Base-by-base conservation (phyloP, 2,888 invertebrate genomes). In the Tholera decimalis region DNA sequence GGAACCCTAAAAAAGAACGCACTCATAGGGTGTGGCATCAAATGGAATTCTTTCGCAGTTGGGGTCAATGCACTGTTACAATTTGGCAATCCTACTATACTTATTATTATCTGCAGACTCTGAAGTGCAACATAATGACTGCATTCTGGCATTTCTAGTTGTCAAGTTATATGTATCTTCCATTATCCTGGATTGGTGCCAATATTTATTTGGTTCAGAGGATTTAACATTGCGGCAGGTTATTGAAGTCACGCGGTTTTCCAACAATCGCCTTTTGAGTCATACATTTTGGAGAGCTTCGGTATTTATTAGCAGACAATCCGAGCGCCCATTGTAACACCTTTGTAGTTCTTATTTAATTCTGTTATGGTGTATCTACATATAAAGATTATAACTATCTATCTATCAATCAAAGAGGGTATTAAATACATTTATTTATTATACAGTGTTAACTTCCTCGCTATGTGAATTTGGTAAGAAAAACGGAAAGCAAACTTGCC, bases 221-320 rank as follows among this genome's bases (percentile, higher is more conserved):
- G 18, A 44, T 43, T 51, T 55, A 49, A 8, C 1, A 46, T 59
- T 77, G 35, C 8, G 73, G 65, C 49, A 77, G 72, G 60, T 71
- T 51, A 54, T 33, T 18, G 13, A 18, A 43, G 51, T 20, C 50
- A 37, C 13, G 9, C 44, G 24, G 15, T 57, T 44, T 6, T 26
- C 13, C 26, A 26, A 59, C 28, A 28, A 2, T 56, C 49, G 35
- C 51, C 51, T 47, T 28, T 50, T 35, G 35, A 63, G 58, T 58
- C 30, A 59, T 68, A 58, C 61, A 20, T 55, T 43, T 7, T 41
- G n/a, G 4, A 46, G 18, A 41, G 9, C 18, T 47, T 60, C 11
- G 5, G 2, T 44, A 20, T 53, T 26, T 26, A 7, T 3, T 15
- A 1, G 15, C 1, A 18, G 0, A 18, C n/a, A n/a, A n/a, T n/a